Conservation (phyloP, 2,797 vertebrate genomes). For the Fratercula arctica region DNA sequence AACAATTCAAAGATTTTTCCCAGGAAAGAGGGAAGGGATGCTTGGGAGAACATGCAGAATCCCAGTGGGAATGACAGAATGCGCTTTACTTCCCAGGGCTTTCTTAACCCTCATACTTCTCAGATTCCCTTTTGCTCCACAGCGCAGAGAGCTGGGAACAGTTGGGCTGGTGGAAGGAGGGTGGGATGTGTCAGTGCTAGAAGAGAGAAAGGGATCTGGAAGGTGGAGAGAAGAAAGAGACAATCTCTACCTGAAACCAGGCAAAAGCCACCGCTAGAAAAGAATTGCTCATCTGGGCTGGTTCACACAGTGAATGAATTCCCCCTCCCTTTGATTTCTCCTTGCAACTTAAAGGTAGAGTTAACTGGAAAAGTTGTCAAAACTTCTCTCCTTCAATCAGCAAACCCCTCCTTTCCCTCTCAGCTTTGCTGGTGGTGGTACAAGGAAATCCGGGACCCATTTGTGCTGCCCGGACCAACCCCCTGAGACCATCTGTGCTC, state of each 20-base stretch:
- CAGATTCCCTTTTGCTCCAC: background rate
- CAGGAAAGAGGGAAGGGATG: background rate
- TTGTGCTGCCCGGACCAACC: background rate
- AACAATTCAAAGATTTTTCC: background rate
- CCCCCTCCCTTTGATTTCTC: background rate
- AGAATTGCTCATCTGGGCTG: background rate
- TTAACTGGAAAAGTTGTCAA: background rate
- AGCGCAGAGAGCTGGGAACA: background rate
- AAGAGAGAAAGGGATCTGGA: background rate
- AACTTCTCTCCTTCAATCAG: background rate
- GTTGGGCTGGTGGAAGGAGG: background rate
- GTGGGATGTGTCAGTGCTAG: background rate
- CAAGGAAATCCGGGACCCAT: background rate
- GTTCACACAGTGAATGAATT: background rate
- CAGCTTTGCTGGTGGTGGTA: background rate
- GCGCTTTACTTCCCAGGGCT: background rate
- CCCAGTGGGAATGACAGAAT: background rate
- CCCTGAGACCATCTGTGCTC: background rate
- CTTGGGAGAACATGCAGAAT: background rate
- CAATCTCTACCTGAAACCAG: background rate
- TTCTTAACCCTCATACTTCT: background rate
- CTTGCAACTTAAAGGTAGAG: background rate
- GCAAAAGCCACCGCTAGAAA: background rate
- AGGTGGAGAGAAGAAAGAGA: background rate
- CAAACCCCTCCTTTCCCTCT: background rate